A percentile compares a stretch with the other conserved stretches of the same genome.
These are phyloP conservation scores for Empidonax alnorum DNA, from an alignment of 2,113 vertebrate species.

Conservation along the genomic window DNA sequence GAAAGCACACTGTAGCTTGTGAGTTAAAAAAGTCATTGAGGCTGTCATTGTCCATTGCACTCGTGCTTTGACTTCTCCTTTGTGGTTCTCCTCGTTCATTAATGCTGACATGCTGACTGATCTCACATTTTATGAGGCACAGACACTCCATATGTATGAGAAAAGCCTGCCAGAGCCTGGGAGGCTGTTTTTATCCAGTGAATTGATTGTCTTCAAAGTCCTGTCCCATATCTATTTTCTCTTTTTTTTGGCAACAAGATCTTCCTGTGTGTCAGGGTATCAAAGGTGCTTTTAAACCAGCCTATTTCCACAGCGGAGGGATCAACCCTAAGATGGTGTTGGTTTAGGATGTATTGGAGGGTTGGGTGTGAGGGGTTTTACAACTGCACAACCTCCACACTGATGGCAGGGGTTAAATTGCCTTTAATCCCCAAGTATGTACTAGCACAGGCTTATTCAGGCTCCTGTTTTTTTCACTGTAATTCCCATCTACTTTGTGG, in stretches of 20 bases:
- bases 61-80: background rate
- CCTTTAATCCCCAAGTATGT: background rate
- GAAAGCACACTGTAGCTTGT: background rate
- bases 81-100: background rate
- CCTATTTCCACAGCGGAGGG: background rate
- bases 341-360: background rate
- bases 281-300: background rate
- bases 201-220: background rate
- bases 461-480: background rate
- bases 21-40: background rate
- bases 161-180: slow-evolving; percentile 1
- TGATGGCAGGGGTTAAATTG: background rate
- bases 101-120: background rate
- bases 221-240: background rate
- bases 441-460: background rate
- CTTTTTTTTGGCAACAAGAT: background rate
- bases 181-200: background rate
- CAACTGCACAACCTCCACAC: background rate
- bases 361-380: background rate
- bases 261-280: background rate
- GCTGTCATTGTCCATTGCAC: background rate
- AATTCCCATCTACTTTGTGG: background rate
- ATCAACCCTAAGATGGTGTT: background rate
- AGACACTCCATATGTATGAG: background rate
- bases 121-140: slow-evolving; percentile 12